Evolutionary conservation across 2,888 invertebrate species (phyloP), one percentile per base, ranked within the genome.

Genomic region (Hypena proboscidalis): DNA sequence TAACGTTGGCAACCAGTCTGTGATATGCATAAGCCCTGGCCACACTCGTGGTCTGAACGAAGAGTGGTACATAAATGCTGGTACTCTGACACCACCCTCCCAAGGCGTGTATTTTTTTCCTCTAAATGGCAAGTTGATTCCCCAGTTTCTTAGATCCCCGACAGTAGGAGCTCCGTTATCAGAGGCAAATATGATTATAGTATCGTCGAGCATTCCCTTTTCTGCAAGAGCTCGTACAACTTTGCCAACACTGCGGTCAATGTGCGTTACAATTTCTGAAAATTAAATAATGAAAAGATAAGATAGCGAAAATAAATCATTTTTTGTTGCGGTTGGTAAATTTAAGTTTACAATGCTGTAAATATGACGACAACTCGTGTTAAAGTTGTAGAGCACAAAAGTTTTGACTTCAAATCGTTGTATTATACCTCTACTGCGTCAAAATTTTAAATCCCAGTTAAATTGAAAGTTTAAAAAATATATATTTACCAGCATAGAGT

Each of bases 91-190:
- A 0, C 94, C 97, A 2, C 98, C 98, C 83, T 98, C 98, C 93
- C 95, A 97, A 0, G 96, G 90, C 0, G 96, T 94, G 58, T 93
- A 91, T 82, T 98, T 98, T 77, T 95, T 95, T 9, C 96, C 96
- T 74, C 95, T 91, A 0, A 96, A 89, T 2, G 96, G 96, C 84
- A 94, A 93, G 78, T 96, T 96, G 2, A 95, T 95, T 0, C 95
- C 96, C 55, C 93, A 92, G 76, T 97, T 98, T 32, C 92, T 88
- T 67, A 95, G 94, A 26, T 93, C 75, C 0, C 97, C 97, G 26
- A 92, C 90, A 0, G 96, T 94, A 0, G 96, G 96, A 0, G 95
- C 96, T 0, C 97, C 97, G 73, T 98, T 98, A 75, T 98, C 98
- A 4, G 97, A 96, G 53, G 95, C 94, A 74, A 98, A 98, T 1